Percentiles rank a stretch among this genome's conserved stretches.
Evolutionary conservation across 2,797 vertebrate genomes (phyloP).

Genomic region (Tragelaphus oryx): DNA sequence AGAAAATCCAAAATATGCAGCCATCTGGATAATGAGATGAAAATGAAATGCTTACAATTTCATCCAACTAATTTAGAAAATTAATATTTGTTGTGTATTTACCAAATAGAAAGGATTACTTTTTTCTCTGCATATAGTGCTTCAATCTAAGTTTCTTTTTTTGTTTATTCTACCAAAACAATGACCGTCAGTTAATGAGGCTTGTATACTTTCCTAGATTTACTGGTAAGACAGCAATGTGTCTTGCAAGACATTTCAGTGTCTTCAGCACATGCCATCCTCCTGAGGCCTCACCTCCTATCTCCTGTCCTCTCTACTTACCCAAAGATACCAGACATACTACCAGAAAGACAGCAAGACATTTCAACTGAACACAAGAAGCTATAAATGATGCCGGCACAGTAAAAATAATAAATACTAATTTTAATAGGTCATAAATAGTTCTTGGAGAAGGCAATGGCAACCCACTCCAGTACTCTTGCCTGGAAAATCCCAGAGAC

Average conservation of each 20-base stretch:
- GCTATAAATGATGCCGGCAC: not conserved
- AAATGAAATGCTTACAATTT: slow-evolving; percentile 18
- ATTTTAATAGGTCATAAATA: not conserved
- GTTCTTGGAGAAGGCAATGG: too few species aligned
- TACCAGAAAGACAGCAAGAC: not conserved
- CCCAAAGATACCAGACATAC: not conserved
- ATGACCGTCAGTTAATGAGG: not conserved
- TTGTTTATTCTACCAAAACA: not conserved
- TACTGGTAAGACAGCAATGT: not conserved
- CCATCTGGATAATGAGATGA: slow-evolving; percentile 86
- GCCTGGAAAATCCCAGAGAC: too few species aligned
- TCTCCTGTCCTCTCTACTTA: not conserved
- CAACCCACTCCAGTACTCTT: too few species aligned
- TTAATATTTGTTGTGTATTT: not conserved
- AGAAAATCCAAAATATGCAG: slow-evolving; percentile 93
- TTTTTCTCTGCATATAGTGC: not conserved
- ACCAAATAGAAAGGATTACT: not conserved
- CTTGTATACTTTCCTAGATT: not conserved
- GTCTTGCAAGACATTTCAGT: not conserved
- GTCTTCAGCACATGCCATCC: not conserved
- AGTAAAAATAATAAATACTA: not conserved
- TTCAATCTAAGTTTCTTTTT: not conserved
- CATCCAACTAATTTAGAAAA: not conserved
- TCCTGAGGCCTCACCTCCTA: not conserved
- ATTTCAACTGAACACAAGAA: not conserved